A percentile compares a stretch with the other conserved stretches of the same genome.
Conservation (phyloP, 2,888 invertebrate species). For the Patella pellucida region DNA sequence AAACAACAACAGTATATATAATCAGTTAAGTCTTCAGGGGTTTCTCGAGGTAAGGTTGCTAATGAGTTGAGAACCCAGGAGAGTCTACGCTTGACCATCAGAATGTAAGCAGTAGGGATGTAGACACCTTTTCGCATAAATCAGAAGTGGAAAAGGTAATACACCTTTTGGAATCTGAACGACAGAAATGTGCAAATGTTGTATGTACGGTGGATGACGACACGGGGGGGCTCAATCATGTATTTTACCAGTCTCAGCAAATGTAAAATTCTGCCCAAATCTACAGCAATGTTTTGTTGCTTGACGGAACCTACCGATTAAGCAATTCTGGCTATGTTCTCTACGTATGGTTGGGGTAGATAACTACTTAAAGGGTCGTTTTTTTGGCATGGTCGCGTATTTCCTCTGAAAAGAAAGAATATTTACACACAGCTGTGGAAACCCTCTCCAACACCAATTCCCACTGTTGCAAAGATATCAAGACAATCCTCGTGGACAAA, state of each 20-base stretch:
- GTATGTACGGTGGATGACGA: neutral
- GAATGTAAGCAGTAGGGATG: neutral
- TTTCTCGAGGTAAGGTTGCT: neutral
- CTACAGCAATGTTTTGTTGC: neutral
- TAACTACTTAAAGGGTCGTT: neutral
- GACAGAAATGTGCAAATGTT: neutral
- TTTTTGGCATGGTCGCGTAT: neutral
- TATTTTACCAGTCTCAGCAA: neutral
- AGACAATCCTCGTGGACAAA: neutral
- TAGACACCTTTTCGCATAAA: neutral
- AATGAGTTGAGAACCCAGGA: neutral
- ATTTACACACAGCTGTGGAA: neutral
- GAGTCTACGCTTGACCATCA: neutral
- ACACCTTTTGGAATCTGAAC: neutral
- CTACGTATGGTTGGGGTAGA: neutral
- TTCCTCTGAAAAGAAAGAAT: neutral
- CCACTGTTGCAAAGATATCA: neutral
- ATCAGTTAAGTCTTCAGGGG: neutral
- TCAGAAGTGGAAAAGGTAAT: constrained; percentile 1
- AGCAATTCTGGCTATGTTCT: constrained; percentile 1
- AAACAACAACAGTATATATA: neutral
- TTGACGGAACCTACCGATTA: constrained; percentile 1
- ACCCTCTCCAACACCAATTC: neutral
- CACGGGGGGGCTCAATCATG: neutral
- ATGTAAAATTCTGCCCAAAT: neutral